A percentile compares a stretch with the other conserved stretches of the same genome.
Evolutionary conservation across 2,113 vertebrate species (phyloP).

Genomic region (Dicerorhinus sumatrensis): DNA sequence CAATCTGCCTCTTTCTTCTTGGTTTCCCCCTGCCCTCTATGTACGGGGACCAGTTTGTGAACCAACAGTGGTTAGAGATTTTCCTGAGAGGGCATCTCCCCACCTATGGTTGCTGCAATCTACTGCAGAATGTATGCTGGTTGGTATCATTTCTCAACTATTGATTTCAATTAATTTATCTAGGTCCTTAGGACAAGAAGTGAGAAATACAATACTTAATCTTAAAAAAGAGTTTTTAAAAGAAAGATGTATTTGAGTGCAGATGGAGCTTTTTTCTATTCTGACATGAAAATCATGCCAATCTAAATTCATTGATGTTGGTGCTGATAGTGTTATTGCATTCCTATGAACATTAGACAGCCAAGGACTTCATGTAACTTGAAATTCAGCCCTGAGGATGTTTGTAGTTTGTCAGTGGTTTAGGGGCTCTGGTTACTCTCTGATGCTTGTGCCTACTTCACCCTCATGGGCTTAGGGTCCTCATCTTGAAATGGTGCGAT

Average conservation of each 20-base stretch:
- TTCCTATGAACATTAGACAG: neutral
- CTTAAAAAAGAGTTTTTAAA: constrained; percentile 30
- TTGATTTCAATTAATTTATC: constrained; percentile 74
- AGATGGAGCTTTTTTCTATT: constrained; percentile 13
- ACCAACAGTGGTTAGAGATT: neutral
- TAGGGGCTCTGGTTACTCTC: neutral
- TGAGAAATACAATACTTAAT: constrained; percentile 60
- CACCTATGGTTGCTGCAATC: neutral
- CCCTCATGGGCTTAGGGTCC: neutral
- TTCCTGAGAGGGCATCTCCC: neutral
- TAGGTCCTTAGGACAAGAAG: constrained; percentile 61
- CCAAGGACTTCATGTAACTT: neutral
- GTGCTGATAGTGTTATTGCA: neutral
- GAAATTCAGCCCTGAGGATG: neutral
- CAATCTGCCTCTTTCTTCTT: neutral
- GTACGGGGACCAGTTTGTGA: neutral
- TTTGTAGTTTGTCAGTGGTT: constrained; percentile 9
- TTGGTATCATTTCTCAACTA: constrained; percentile 68
- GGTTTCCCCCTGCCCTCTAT: neutral
- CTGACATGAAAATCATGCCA: neutral
- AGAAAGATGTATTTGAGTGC: constrained; percentile 1
- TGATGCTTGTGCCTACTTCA: neutral
- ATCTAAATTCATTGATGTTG: neutral
- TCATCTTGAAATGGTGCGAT: constrained; percentile 57
- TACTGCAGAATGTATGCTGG: neutral